Evolutionary conservation across 2,113 vertebrate species (phyloP).

Genomic region (Spea multiplicata): DNA sequence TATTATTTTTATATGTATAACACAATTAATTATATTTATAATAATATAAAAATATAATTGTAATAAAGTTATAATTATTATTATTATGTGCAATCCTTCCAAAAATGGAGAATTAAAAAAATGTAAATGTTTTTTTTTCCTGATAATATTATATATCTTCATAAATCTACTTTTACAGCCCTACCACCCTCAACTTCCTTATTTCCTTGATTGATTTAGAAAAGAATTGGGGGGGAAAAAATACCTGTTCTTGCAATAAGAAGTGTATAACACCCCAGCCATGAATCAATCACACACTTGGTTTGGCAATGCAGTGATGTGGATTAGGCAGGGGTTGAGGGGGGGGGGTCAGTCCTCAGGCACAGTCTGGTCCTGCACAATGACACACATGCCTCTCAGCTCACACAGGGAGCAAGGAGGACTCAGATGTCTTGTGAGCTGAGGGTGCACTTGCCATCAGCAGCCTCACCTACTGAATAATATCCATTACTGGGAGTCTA

Average conservation of each 20-base stretch:
- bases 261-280: not conserved
- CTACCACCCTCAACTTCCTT: not conserved
- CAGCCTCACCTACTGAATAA: not conserved
- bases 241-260: not conserved
- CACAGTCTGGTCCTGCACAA: not conserved
- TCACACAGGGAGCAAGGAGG: not conserved
- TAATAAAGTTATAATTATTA: too few relatives aligned
- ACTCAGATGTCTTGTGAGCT: not conserved
- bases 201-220: not conserved
- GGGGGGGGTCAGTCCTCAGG: not conserved
- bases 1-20: too few relatives aligned
- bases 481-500: not conserved
- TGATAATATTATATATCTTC: too few relatives aligned
- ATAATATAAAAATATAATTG: too few relatives aligned
- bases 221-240: not conserved
- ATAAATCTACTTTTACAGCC: not conserved
- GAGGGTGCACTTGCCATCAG: not conserved
- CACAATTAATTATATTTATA: too few relatives aligned
- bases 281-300: conserved; percentile 13
- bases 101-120: too few relatives aligned
- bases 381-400: not conserved
- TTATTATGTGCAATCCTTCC: too few relatives aligned
- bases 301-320: not conserved
- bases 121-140: too few relatives aligned
- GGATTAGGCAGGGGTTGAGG: not conserved